Evolutionary conservation across 2,888 invertebrate species (phyloP).

Genomic region (Sepiola atlantica): DNA sequence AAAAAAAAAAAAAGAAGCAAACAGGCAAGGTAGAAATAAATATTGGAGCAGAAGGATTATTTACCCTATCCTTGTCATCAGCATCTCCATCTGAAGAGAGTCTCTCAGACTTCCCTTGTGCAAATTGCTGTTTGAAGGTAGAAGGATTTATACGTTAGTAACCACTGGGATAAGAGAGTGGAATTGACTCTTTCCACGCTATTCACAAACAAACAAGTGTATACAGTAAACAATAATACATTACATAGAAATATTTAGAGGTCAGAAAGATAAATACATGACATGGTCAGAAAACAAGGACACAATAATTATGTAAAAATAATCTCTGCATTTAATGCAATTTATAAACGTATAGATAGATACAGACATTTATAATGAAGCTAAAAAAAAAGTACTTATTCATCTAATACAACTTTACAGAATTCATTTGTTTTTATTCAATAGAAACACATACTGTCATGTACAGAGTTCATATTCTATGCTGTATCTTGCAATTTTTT

Average conservation of each 20-base stretch:
- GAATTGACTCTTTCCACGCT: not conserved
- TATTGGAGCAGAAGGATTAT: not conserved
- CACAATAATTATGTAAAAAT: not conserved
- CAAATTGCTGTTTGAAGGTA: conserved; percentile 47
- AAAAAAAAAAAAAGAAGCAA: conserved; percentile 38
- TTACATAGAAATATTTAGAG: not conserved
- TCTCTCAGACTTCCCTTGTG: conserved; percentile 47
- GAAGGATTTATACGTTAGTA: not conserved
- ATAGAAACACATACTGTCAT: not conserved
- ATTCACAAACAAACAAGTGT: not conserved
- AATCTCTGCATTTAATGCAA: not conserved
- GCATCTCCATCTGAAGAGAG: conserved; percentile 40
- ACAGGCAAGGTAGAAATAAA: conserved; percentile 34
- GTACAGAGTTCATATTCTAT: not conserved
- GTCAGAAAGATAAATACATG: not conserved
- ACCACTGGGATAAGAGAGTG: not conserved
- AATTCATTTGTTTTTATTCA: not conserved
- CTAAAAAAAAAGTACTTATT: not conserved
- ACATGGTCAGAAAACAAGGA: not conserved
- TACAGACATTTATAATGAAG: not conserved
- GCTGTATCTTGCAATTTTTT: not conserved
- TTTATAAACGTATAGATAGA: not conserved
- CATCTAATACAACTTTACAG: not conserved
- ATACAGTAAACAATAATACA: not conserved
- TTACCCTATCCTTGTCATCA: conserved; percentile 47